Percentiles rank a stretch among this genome's conserved stretches.
Conservation (phyloP, 64 coral and sea anemone genomes). For the Cladopsammia gracilis region DNA sequence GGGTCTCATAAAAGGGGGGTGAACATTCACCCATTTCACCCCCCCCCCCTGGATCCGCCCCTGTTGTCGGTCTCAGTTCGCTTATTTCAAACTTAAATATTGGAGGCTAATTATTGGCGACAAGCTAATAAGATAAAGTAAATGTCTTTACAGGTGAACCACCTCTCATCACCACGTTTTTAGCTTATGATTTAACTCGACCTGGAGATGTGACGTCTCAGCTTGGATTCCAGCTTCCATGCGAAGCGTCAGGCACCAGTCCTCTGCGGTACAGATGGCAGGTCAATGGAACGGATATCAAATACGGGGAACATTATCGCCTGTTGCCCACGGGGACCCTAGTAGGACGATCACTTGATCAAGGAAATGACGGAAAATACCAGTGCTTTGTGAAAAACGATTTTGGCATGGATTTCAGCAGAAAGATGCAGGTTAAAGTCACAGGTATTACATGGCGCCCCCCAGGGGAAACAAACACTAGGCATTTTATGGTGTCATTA, state of each 20-base stretch:
- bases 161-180: not conserved
- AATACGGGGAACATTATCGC: not conserved
- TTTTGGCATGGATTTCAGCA: slow-evolving; percentile 8
- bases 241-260: not conserved
- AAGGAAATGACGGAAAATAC: not conserved
- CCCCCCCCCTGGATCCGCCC: too few species aligned
- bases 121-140: too few species aligned
- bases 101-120: too few species aligned
- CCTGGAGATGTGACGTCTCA: not conserved
- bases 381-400: slow-evolving; percentile 9
- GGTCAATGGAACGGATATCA: not conserved
- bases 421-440: not conserved
- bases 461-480: too few species aligned
- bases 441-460: not conserved
- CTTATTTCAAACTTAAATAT: too few species aligned
- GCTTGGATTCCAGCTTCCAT: not conserved
- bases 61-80: too few species aligned
- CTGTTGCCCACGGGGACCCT: not conserved
- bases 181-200: not conserved
- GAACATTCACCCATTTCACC: too few species aligned
- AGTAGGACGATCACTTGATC: not conserved
- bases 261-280: not conserved
- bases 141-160: not conserved
- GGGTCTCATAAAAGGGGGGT: too few species aligned
- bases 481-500: too few species aligned